Evolutionary conservation across 2,113 vertebrate species (phyloP).

Genomic region (Thomomys bottae): DNA sequence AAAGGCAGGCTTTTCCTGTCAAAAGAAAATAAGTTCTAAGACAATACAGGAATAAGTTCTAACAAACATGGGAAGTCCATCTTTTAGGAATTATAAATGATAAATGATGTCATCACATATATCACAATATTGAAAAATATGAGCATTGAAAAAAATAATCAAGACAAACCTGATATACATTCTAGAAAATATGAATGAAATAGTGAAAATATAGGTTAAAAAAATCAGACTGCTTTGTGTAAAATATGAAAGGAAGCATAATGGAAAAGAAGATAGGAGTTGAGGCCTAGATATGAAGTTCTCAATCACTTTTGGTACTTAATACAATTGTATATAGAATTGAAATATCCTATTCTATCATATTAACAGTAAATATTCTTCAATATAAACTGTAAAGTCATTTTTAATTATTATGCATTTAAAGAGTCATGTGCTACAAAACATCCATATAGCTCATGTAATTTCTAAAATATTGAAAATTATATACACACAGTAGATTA

Average conservation of each 20-base stretch:
- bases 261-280: not conserved
- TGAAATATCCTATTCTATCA: not conserved
- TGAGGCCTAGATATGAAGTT: not conserved
- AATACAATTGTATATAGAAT: not conserved
- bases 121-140: not conserved
- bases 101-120: not conserved
- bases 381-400: not conserved
- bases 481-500: not conserved
- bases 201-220: not conserved
- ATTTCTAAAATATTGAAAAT: not conserved
- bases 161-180: not conserved
- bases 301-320: not conserved
- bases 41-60: not conserved
- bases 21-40: constrained; percentile 34
- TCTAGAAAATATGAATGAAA: not conserved
- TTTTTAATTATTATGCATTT: constrained; percentile 28
- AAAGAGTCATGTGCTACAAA: not conserved
- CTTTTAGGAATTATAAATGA: not conserved
- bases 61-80: not conserved
- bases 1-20: constrained; percentile 2
- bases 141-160: not conserved
- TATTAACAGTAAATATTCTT: constrained; percentile 16
- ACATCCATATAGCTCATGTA: not conserved
- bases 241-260: not conserved
- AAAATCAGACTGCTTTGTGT: not conserved